A percentile compares a stretch with the other conserved stretches of the same genome.
Evolutionary conservation across 2,797 vertebrate species (phyloP).

Genomic region (Coregonus ussuriensis): DNA sequence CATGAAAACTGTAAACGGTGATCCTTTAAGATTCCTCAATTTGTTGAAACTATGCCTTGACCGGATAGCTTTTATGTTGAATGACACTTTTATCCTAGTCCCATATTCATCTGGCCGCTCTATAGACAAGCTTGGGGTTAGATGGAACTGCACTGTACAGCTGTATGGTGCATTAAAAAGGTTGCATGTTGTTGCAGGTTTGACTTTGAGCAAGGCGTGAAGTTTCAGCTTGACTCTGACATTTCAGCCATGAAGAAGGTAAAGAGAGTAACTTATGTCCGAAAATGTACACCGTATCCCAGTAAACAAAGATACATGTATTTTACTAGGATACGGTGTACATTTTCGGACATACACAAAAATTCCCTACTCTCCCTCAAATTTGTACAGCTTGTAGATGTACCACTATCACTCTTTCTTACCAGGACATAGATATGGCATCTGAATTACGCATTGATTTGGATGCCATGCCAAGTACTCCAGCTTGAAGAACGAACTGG

Average conservation of each 20-base stretch:
- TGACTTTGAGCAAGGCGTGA: constrained; percentile 71
- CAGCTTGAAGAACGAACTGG: constrained; percentile 62
- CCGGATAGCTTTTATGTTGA: no score
- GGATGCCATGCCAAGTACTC: constrained; percentile 57
- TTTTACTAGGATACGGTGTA: no score
- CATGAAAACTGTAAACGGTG: no score
- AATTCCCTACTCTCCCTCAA: not conserved
- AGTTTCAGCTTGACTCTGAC: constrained; percentile 67
- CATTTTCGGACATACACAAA: no score
- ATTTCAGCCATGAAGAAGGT: constrained; percentile 69
- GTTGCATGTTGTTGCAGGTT: constrained; percentile 38
- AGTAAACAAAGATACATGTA: not conserved
- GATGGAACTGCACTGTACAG: no score
- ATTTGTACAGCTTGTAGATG: not conserved
- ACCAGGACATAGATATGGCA: constrained; percentile 63
- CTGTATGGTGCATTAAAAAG: not conserved
- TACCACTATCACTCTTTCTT: not conserved
- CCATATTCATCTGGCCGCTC: no score
- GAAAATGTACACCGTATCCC: no score
- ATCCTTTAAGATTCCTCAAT: no score
- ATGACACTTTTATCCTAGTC: no score
- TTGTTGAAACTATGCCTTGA: no score
- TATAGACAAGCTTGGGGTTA: no score
- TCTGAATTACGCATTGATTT: constrained; percentile 61
- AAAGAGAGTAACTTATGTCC: not conserved